Percentiles rank a stretch among this genome's conserved stretches.
These are phyloP conservation scores for Acridotheres tristis DNA, from an alignment of 2,797 vertebrate species.

Conservation along the genomic window DNA sequence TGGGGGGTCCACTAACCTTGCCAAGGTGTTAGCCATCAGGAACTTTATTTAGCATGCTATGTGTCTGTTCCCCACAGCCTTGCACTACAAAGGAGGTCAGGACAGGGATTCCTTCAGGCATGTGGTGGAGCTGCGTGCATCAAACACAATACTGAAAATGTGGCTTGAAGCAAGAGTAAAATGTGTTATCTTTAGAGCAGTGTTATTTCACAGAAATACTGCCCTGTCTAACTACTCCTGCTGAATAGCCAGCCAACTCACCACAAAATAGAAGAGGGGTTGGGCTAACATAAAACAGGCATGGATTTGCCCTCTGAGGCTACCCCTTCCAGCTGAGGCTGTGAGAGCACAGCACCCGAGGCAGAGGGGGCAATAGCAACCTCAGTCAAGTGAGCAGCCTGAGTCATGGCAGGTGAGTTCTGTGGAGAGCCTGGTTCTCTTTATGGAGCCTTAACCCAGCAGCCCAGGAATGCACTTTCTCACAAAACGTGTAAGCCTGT, in stretches of 20 bases:
- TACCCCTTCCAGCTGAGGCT: fast-evolving
- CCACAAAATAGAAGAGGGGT: neutral
- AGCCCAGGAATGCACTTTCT: neutral
- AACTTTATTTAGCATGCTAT: neutral
- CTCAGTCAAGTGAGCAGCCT: neutral
- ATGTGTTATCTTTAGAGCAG: neutral
- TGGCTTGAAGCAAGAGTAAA: neutral
- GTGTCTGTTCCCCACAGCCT: neutral
- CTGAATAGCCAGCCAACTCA: neutral
- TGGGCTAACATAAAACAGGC: neutral
- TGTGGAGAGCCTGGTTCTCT: neutral
- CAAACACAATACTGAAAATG: neutral
- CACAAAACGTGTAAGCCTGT: fast-evolving
- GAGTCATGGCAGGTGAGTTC: neutral
- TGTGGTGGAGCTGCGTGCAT: neutral
- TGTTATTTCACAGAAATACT: neutral
- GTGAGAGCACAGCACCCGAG: fast-evolving
- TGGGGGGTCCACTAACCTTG: neutral
- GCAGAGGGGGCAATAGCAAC: fast-evolving
- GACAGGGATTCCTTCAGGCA: neutral
- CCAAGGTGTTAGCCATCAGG: neutral
- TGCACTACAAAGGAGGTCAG: neutral
- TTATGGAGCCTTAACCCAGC: neutral
- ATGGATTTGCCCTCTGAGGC: neutral
- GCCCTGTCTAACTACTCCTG: neutral